A percentile compares a stretch with the other conserved stretches of the same genome.
Conservation (phyloP, 37 sponge, comb jelly and placozoan genomes). For the Cladorhizidae sp. region DNA sequence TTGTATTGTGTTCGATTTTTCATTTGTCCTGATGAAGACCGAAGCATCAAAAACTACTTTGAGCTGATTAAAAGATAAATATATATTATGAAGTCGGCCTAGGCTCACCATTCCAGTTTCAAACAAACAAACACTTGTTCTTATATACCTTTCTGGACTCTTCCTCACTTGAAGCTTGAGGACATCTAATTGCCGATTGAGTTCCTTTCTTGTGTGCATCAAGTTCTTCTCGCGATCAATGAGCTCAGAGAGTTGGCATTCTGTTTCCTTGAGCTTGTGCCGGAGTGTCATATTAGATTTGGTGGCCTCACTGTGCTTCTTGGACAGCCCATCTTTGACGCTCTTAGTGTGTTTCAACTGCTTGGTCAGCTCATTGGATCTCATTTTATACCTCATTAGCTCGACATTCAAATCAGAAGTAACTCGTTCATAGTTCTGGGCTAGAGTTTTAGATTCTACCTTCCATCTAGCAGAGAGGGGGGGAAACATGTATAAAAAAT, state of each 20-base stretch:
- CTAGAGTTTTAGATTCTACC: constrained; percentile 69
- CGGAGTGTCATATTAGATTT: constrained; percentile 9
- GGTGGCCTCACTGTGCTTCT: constrained; percentile 16
- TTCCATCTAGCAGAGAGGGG: constrained; percentile 53
- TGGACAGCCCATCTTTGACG: constrained; percentile 32
- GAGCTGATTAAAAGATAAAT: too few species aligned
- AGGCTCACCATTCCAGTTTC: too few species aligned
- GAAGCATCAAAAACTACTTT: too few species aligned
- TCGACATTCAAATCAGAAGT: constrained; percentile 43
- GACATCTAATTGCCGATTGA: constrained; percentile 64
- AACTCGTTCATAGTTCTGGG: constrained; percentile 69
- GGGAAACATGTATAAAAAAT: background rate
- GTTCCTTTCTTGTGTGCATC: constrained; percentile 62
- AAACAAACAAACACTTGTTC: too few species aligned
- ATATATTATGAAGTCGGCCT: too few species aligned
- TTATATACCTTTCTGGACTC: background rate
- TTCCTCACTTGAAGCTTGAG: constrained; percentile 42
- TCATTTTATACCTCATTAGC: constrained; percentile 17
- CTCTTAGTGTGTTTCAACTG: constrained; percentile 25
- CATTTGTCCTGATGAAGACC: too few species aligned
- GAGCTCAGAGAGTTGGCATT: constrained; percentile 54
- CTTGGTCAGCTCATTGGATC: constrained; percentile 30
- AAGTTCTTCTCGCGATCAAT: constrained; percentile 70
- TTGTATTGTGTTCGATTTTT: too few species aligned
- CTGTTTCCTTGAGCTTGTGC: constrained; percentile 36